Base-by-base conservation (phyloP, 2,888 invertebrate species). In the Philopedon plagiatum region DNA sequence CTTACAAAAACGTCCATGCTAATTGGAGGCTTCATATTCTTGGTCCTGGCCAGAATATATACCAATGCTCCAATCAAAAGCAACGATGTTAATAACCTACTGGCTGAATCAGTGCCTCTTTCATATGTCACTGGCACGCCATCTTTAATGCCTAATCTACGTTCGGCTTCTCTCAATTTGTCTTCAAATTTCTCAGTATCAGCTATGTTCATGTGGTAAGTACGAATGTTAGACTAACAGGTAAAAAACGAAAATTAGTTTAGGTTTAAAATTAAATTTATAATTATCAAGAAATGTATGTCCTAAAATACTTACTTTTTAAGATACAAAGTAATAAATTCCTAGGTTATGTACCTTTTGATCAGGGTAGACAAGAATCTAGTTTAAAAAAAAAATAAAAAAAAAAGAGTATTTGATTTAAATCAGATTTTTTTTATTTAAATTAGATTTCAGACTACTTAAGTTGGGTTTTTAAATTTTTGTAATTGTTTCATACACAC, bases 181-280 rank as follows among this genome's bases (percentile, higher is more conserved):
- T 94, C 93, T 85, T 99, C 98, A 84, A 98, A 95, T 77, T 93
- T 91, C 63, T 92, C 90, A 26, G 93, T 90, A 81, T 95, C 94
- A 0, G 93, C 93, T 7, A 96, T 91, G 81, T 94, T 93, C 93
- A 97, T 94, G 78, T 93, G 93, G 82, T 90, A 95, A 8, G 91
- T 90, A 74, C 90, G 90, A 73, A 91, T 90, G 23, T 88, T 89
- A 0, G 89, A 86, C 90, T 90, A 81, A 73, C 13, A 39, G 5
- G 15, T 26, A 37, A 86, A 84, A 70, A 71, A 61, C 18, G 18
- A 13, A 1, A 2, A n/a, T 5, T 39, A 37, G n/a, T n/a, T n/a
- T n/a, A n/a, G n/a, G n/a, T n/a, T n/a, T n/a, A n/a, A n/a, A n/a
- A n/a, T n/a, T n/a, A n/a, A n/a, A n/a, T n/a, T n/a, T n/a, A n/a